Percentiles rank a stretch among this genome's conserved stretches.
Evolutionary conservation across 2,113 vertebrate species (phyloP).

Genomic region (Neotragus moschatus): DNA sequence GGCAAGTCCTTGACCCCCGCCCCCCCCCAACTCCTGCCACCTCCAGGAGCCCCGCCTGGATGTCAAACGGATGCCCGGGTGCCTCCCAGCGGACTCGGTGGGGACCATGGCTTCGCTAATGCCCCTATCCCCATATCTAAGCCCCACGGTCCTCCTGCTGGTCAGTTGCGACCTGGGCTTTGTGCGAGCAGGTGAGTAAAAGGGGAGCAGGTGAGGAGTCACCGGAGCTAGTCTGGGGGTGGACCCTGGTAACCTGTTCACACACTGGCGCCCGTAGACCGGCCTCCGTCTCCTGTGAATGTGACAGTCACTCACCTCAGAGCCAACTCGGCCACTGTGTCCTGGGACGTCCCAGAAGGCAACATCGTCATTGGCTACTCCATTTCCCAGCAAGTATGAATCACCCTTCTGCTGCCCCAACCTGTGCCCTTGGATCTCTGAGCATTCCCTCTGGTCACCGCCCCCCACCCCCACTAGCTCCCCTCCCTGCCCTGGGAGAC

Average conservation of each 20-base stretch:
- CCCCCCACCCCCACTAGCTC: background rate
- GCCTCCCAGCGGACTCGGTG: slow-evolving; percentile 36
- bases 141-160: slow-evolving; percentile 86
- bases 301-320: slow-evolving; percentile 95
- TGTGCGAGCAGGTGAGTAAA: slow-evolving; percentile 91
- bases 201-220: background rate
- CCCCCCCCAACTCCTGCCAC: background rate
- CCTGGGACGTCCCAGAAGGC: slow-evolving; percentile 97
- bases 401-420: slow-evolving; percentile 27
- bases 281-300: slow-evolving; percentile 94
- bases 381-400: slow-evolving; percentile 93
- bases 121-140: slow-evolving; percentile 69
- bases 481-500: background rate
- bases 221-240: background rate
- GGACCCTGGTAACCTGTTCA: slow-evolving; percentile 42
- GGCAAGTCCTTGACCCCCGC: background rate
- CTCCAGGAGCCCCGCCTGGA: slow-evolving; percentile 64
- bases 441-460: background rate
- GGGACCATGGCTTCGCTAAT: slow-evolving; percentile 69
- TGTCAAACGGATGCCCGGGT: slow-evolving; percentile 57
- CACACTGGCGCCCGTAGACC: slow-evolving; percentile 81
- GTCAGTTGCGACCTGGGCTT: slow-evolving; percentile 91
- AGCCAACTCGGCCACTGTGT: slow-evolving; percentile 96
- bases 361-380: slow-evolving; percentile 97
- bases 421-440: slow-evolving; percentile 58